These are phyloP conservation scores for Nesogale talazaci DNA, from an alignment of 2,113 vertebrate genomes.

Conservation along the genomic window DNA sequence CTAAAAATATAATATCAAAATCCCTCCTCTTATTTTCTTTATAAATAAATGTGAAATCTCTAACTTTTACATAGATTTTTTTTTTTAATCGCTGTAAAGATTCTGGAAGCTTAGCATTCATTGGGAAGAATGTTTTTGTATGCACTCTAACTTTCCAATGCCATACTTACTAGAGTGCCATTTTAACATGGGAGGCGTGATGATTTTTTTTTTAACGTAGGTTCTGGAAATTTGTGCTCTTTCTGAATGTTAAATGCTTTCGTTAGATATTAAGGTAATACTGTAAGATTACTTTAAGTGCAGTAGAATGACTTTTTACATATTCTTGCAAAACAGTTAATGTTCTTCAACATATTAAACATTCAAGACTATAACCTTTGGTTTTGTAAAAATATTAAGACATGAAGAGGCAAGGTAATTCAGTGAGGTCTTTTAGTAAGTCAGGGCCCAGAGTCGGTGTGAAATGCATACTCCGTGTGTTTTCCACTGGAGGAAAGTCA, in stretches of 20 bases:
- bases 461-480: slow-evolving; percentile 1
- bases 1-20: slow-evolving; percentile 38
- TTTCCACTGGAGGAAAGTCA: too few species aligned
- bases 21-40: slow-evolving; percentile 30
- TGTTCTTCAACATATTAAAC: slow-evolving; percentile 13
- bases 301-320: background rate
- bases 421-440: background rate
- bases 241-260: slow-evolving; percentile 46
- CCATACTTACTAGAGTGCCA: background rate
- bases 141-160: background rate
- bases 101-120: slow-evolving; percentile 22
- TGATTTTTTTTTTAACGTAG: background rate
- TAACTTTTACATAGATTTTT: background rate
- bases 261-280: slow-evolving; percentile 18
- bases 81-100: background rate
- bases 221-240: background rate
- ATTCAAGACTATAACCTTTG: background rate
- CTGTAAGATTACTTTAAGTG: slow-evolving; percentile 37
- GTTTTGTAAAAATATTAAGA: slow-evolving; percentile 20
- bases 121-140: background rate
- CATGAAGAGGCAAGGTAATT: slow-evolving; percentile 45
- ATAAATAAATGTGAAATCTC: slow-evolving; percentile 24
- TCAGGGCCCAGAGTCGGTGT: background rate
- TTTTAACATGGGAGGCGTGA: slow-evolving; percentile 52
- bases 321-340: slow-evolving; percentile 31